Evolutionary conservation across 2,113 vertebrate species (phyloP).

Genomic region (Himantopus leucocephalus): DNA sequence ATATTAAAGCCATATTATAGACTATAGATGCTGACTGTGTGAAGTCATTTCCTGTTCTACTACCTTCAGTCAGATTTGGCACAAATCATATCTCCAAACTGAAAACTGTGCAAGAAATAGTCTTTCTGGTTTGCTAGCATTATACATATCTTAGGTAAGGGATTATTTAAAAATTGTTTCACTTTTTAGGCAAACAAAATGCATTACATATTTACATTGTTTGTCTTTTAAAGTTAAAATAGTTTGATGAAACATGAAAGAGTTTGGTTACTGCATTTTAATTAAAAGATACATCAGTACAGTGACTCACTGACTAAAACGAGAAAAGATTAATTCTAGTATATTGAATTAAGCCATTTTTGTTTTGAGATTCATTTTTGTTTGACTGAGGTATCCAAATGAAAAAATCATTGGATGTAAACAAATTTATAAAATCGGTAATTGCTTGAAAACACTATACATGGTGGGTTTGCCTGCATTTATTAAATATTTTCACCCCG

Average conservation of each 20-base stretch:
- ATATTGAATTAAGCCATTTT: not conserved
- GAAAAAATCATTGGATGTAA: not conserved
- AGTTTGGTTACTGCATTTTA: not conserved
- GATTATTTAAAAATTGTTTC: not conserved
- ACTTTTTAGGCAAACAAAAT: not conserved
- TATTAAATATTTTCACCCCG: not conserved
- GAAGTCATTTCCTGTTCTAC: not conserved
- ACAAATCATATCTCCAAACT: not conserved
- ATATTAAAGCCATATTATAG: not conserved
- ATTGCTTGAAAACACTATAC: not conserved
- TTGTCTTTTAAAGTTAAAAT: not conserved
- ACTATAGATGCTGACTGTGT: not conserved
- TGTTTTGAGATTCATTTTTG: not conserved
- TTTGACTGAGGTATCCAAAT: not conserved
- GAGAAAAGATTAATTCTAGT: not conserved
- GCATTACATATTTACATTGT: not conserved
- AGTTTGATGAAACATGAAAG: not conserved
- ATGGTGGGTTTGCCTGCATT: not conserved
- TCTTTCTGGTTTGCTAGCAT: not conserved
- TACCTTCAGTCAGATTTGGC: not conserved
- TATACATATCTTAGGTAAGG: not conserved
- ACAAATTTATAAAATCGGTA: not conserved
- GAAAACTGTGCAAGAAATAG: not conserved
- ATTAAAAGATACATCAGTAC: not conserved
- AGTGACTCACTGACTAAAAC: not conserved